phyloP scores from a whole-genome alignment of 1,140 invertebrate genomes.

The Heterodera carotae region DNA sequence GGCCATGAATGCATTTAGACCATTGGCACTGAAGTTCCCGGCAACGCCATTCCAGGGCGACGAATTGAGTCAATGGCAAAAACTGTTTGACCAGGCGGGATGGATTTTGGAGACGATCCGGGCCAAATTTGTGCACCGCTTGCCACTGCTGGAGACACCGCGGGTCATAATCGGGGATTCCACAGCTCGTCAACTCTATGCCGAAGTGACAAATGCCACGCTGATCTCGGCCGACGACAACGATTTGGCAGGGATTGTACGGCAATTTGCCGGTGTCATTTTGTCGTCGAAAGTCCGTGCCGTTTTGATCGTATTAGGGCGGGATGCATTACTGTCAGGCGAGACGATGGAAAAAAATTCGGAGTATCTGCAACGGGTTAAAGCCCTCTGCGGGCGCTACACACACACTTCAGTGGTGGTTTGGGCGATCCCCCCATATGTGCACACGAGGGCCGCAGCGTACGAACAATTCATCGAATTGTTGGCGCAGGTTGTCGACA shows the following conservation, averaged over 20 bases:
- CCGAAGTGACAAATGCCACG: neutral
- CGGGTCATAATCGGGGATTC: neutral
- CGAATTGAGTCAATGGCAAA: neutral
- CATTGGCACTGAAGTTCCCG: neutral
- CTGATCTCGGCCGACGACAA: neutral
- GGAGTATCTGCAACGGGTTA: neutral
- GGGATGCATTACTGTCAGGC: neutral
- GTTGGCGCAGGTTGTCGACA: neutral
- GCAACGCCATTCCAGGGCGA: neutral
- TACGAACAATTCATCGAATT: slow-evolving; percentile 2
- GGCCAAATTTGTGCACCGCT: neutral
- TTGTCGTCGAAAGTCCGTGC: neutral
- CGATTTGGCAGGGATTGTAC: neutral
- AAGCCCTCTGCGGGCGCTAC: neutral
- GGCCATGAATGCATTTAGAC: neutral
- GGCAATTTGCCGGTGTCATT: neutral
- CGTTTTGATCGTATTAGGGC: neutral
- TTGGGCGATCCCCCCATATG: slow-evolving; percentile 7
- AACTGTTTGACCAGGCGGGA: neutral
- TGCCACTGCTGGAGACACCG: neutral
- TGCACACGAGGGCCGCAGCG: neutral
- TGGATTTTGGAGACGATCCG: neutral
- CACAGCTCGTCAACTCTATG: neutral
- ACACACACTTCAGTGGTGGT: neutral
- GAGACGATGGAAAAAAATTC: too few relatives aligned